Evolutionary conservation across 2,888 invertebrate species (phyloP), one percentile per base, ranked within the genome.

Genomic region (Pseudococcus jackbeardsleyi): DNA sequence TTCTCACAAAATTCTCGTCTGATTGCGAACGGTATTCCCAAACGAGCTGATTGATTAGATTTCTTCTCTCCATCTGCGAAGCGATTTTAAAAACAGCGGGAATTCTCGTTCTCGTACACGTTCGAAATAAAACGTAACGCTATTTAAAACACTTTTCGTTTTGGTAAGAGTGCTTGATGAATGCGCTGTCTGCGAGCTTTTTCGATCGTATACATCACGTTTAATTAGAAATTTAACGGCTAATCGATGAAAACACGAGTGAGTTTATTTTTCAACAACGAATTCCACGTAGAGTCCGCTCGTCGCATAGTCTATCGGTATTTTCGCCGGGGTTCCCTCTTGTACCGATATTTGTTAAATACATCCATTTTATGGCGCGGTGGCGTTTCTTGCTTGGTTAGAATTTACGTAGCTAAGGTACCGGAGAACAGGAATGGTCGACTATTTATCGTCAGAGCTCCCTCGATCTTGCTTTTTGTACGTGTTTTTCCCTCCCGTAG

Each of bases 191-290:
- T 82, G 79, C 79, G 79, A 82, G 79, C 79, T 82, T 82, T 82
- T 82, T 46, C 79, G 22, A 82, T 82, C 39, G 42, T 46, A 82
- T 82, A 19, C 33, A 82, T 82, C 79, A 82, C 79, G 46, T n/a
- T 82, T 82, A 82, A 82, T 82, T 82, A 82, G 46, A 82, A 82
- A 82, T 82, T 82, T 82, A 82, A 82, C 79, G 79, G 72, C 15
- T 72, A 72, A 72, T 72, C 72, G 72, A 72, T 72, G 72, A 72
- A 72, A 72, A 72, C 26, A 72, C 64, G 64, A 64, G 22, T 64
- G 64, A 22, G 64, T 64, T 64, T 64, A 64, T 64, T 64, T 64
- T 64, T 64, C 64, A 17, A 26, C 72, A 72, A 72, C 72, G 33
- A 72, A 68, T 68, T 68, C 68, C 68, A 68, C 68, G 26, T 54